phyloP scores from a whole-genome alignment of 2,888 invertebrate genomes.

The Tryphoninae sp. region DNA sequence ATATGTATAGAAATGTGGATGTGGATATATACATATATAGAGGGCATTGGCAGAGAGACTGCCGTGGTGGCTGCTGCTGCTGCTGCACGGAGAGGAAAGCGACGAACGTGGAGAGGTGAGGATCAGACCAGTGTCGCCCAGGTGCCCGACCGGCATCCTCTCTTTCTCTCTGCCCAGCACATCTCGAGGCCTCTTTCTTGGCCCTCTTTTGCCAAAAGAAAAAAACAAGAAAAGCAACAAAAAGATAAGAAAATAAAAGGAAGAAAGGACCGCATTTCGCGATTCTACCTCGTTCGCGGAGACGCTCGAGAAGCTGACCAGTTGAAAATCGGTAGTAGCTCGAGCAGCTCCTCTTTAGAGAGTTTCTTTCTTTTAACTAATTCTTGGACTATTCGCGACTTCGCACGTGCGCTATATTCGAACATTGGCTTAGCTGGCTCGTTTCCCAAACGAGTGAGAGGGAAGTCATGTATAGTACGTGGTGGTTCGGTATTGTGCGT shows the following conservation, averaged over 20 bases:
- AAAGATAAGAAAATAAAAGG: neutral
- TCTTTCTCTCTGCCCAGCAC: constrained; percentile 56
- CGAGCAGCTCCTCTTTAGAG: neutral
- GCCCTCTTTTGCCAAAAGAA: constrained; percentile 3
- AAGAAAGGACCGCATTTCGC: constrained; percentile 5
- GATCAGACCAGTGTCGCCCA: constrained; percentile 73
- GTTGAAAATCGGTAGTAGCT: constrained; percentile 1
- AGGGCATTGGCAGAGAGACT: constrained; percentile 29
- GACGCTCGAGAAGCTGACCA: constrained; percentile 2
- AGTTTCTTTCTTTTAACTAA: neutral
- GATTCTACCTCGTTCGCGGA: neutral
- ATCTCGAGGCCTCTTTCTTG: constrained; percentile 30
- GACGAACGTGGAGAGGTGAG: constrained; percentile 62
- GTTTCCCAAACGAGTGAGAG: neutral
- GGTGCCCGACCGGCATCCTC: constrained; percentile 69
- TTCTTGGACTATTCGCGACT: constrained; percentile 7
- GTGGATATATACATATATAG: constrained; percentile 1
- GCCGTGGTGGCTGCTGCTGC: constrained; percentile 42
- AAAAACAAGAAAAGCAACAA: neutral
- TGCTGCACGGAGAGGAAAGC: constrained; percentile 58
- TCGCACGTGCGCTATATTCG: constrained; percentile 17
- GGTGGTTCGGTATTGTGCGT: constrained; percentile 1
- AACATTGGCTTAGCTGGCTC: neutral
- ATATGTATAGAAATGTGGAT: neutral
- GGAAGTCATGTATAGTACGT: constrained; percentile 4